Evolutionary conservation across 2,888 invertebrate genomes (phyloP).

Genomic region (Morpho achilles): DNA sequence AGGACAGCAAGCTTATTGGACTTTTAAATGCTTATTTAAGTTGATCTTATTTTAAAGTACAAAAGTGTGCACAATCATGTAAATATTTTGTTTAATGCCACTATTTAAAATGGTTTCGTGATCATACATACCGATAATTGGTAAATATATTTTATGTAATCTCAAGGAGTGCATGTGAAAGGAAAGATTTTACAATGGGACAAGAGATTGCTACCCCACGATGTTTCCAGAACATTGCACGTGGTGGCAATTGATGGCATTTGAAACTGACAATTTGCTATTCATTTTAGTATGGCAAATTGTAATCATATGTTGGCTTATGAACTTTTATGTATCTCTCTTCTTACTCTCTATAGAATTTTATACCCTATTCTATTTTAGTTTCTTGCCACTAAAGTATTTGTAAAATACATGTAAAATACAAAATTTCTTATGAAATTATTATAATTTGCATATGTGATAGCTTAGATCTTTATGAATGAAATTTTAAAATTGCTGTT

Average conservation of each 20-base stretch:
- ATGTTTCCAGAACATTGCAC: conserved; percentile 65
- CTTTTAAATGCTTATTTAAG: conserved; percentile 56
- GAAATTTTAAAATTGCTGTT: conserved; percentile 34
- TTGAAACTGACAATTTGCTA: conserved; percentile 51
- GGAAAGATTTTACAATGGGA: conserved; percentile 47
- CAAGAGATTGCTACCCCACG: conserved; percentile 57
- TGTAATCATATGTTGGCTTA: conserved; percentile 56
- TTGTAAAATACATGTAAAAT: conserved; percentile 57
- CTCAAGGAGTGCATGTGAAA: conserved; percentile 69
- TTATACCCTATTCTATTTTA: conserved; percentile 48
- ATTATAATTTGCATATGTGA: conserved; percentile 62
- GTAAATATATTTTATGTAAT: conserved; percentile 63
- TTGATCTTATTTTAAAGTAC: conserved; percentile 73
- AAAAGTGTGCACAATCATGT: conserved; percentile 72
- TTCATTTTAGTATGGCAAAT: conserved; percentile 70
- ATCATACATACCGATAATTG: conserved; percentile 49
- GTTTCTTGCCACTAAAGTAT: conserved; percentile 76
- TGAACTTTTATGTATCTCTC: conserved; percentile 52
- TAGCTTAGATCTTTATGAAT: conserved; percentile 69
- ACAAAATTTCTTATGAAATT: conserved; percentile 50
- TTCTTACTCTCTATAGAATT: conserved; percentile 71
- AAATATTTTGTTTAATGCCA: conserved; percentile 68
- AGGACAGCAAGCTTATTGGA: conserved; percentile 47
- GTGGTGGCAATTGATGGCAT: conserved; percentile 46
- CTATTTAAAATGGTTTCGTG: conserved; percentile 51